These are phyloP conservation scores for Cataglyphis rosenhaueri DNA, from an alignment of 2,888 invertebrate species.

Conservation along the genomic window DNA sequence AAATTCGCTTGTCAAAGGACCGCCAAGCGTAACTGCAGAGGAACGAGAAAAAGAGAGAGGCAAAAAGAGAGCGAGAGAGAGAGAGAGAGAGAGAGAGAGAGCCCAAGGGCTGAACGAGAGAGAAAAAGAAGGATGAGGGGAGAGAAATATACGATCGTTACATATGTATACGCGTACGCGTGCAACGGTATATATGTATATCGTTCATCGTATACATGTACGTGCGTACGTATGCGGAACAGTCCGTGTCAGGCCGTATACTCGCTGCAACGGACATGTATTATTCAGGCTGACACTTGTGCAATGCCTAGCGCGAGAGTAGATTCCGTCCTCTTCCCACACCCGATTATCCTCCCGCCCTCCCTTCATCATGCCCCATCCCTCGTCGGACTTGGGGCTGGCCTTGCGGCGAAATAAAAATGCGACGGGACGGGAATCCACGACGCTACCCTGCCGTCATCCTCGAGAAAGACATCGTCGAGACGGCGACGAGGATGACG, in stretches of 20 bases:
- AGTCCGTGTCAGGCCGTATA: conserved; percentile 77
- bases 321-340: conserved; percentile 41
- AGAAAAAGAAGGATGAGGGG: conserved; percentile 13
- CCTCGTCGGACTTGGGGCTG: conserved; percentile 56
- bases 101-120: background rate
- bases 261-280: conserved; percentile 81
- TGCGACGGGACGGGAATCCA: conserved; percentile 62
- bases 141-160: conserved; percentile 52
- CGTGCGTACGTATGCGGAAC: conserved; percentile 57
- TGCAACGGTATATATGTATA: conserved; percentile 2
- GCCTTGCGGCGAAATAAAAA: conserved; percentile 67
- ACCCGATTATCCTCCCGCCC: background rate
- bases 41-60: background rate
- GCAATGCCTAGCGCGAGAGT: conserved; percentile 72
- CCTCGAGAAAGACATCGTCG: conserved; percentile 61
- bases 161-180: conserved; percentile 32
- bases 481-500: conserved; percentile 53
- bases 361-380: background rate
- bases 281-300: conserved; percentile 83
- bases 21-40: conserved; percentile 39
- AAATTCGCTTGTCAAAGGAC: conserved; percentile 62
- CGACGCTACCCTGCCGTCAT: conserved; percentile 45
- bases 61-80: conserved; percentile 22
- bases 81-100: conserved; percentile 31
- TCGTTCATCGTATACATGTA: conserved; percentile 23